A percentile compares a stretch with the other conserved stretches of the same genome.
Evolutionary conservation across 2,888 invertebrate genomes (phyloP).

Genomic region (Coelopa pilipes): DNA sequence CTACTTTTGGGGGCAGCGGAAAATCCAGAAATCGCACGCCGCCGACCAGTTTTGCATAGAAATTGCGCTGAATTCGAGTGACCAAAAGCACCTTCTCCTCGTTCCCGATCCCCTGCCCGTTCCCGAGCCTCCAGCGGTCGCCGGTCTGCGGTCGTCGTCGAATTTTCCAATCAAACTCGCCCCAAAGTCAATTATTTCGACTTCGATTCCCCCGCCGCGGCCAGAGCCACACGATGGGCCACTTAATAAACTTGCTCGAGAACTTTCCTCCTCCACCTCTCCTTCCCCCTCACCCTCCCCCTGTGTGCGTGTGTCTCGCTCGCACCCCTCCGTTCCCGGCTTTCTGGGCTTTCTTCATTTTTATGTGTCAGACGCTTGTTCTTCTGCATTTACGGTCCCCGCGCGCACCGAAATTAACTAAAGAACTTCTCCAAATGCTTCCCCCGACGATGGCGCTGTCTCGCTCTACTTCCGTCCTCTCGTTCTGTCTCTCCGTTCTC

Average conservation of each 20-base stretch:
- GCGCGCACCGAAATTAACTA: conserved; percentile 41
- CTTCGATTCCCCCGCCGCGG: background rate
- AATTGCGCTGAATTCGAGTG: conserved; percentile 1
- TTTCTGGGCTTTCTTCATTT: conserved; percentile 5
- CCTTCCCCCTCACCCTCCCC: background rate
- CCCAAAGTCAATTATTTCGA: conserved; percentile 28
- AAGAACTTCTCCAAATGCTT: conserved; percentile 39
- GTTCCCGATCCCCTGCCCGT: too few relatives aligned
- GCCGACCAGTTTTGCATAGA: conserved; percentile 20
- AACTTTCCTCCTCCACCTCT: conserved; percentile 18
- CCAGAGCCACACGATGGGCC: conserved; percentile 22
- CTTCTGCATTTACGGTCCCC: conserved; percentile 27
- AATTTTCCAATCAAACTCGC: conserved; percentile 23
- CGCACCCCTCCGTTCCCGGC: background rate
- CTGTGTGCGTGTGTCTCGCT: background rate
- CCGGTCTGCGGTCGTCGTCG: too few relatives aligned
- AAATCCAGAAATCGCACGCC: too few relatives aligned
- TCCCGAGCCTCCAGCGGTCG: too few relatives aligned
- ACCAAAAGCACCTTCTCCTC: too few relatives aligned
- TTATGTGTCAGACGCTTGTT: background rate
- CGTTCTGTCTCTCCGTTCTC: background rate
- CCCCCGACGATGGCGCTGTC: conserved; percentile 32
- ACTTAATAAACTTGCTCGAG: conserved; percentile 37
- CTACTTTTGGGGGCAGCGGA: background rate
- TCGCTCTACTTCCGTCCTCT: background rate